Evolutionary conservation across 2,888 invertebrate genomes (phyloP), one percentile per base, ranked within the genome.

Genomic region (Augochlorella aurata): DNA sequence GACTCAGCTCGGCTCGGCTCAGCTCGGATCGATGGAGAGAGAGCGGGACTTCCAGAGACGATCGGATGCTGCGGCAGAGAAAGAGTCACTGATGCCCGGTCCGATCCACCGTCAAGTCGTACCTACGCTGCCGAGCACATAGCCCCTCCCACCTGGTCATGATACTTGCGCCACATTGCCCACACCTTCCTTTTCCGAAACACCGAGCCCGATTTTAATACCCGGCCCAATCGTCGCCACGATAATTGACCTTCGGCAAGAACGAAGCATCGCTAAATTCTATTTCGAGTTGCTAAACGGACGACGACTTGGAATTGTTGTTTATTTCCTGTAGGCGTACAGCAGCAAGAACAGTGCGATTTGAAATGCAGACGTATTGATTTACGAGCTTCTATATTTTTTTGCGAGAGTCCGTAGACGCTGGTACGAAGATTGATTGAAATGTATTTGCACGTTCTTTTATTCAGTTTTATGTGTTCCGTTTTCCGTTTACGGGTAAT

Each of bases 41-140:
- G 81, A 77, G 72, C 76, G 61, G 24, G 38, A 54, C 44, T 44
- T 47, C 70, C 50, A 71, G 49, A 71, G 49, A 81, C 89, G 89
- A 87, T 90, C 87, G 88, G 91, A 91, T 91, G 90, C 92, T 88
- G 89, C 91, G 90, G 86, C 90, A 88, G 89, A 86, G 91, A 91
- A 90, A 89, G 87, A 90, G 90, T 92, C 89, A 92, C 92, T 92
- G 92, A 90, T 91, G 90, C 86, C 77, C 81, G 88, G 88, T 87
- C 87, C 75, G 90, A 91, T 91, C 91, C 87, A 87, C 81, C 89
- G 88, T 89, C 89, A 85, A 88, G 88, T 88, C 88, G 87, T 90
- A 90, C 90, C 91, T 87, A 85, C 82, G 82, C 79, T 83, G 86
- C 83, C 70, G 77, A 87, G 61, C 61, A 61, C 58, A 58, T 21